Base-by-base conservation (phyloP, 2,888 invertebrate genomes). In the Sesia apiformis region DNA sequence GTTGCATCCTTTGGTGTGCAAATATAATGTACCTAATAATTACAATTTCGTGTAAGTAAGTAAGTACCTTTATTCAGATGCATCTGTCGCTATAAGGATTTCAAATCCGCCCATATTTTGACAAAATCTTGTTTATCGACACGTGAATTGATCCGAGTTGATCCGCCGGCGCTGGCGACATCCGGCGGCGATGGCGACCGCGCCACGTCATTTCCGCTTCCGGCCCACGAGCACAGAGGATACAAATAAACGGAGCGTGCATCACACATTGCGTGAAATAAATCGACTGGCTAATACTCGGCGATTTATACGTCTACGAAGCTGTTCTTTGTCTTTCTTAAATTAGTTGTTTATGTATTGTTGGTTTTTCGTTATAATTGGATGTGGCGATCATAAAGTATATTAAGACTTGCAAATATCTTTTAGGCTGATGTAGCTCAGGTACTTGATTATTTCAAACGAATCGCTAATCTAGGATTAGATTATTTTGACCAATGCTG, bases 201-300 rank as follows among this genome's bases (percentile, higher is more conserved):
- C 65, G 81, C 78, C 74, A 76, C 78, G 81, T 78, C 81, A 79
- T 80, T 78, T 81, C 81, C 81, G 71, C 61, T 70, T 76, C 78
- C 79, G 69, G 58, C 53, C 58, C 57, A 65, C n/a, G 8, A 46
- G 64, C 69, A 69, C 40, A 52, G n/a, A 52, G 74, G 76, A 74
- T 72, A 69, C 65, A 72, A 71, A 70, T 70, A 74, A 79, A 78
- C 78, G 70, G 78, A 76, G 78, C 81, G 78, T 77, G 74, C 65
- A 67, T 78, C 83, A 78, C 81, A 79, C 81, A 74, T 81, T 74
- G 81, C 79, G 78, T 74, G 77, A 66, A 76, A 74, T 76, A 78
- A 85, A 86, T 85, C 80, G 84, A 65, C 66, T 67, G 80, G 67
- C 69, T 84, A 81, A 85, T 83, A 50, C 50, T 38, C 4, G 38